Percentiles rank a stretch among this genome's conserved stretches.
Conservation (phyloP, 92 coral and sea anemone species). For the Umimayanthus kanabou region DNA sequence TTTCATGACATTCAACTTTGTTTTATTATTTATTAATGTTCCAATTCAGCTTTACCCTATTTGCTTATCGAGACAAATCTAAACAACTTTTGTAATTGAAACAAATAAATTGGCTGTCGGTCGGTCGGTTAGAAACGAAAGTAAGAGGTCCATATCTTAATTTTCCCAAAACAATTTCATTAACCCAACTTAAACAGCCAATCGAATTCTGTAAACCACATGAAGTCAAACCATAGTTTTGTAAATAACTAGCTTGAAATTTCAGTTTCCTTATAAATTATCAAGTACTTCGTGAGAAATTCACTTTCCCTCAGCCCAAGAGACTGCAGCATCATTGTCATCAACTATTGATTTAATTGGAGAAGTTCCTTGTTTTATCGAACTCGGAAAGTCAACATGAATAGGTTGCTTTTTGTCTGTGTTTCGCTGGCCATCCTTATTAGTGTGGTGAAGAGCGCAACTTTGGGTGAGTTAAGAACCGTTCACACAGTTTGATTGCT, state of each 20-base stretch:
- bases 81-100: conserved; percentile 7
- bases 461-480: not conserved
- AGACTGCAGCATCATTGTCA: not conserved
- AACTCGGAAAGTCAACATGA: not conserved
- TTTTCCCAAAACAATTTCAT: not conserved
- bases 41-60: not conserved
- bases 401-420: not conserved
- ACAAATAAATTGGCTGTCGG: not conserved
- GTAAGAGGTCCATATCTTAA: not conserved
- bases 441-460: not conserved
- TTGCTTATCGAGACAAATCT: not conserved
- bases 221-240: not conserved
- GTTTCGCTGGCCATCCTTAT: not conserved
- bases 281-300: not conserved
- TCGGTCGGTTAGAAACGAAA: not conserved
- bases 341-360: not conserved
- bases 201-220: not conserved
- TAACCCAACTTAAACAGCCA: not conserved
- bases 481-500: not conserved
- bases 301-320: not conserved
- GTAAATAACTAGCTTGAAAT: conserved; percentile 2
- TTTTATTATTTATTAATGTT: not conserved
- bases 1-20: not conserved
- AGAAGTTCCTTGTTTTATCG: not conserved
- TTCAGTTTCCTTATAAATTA: not conserved